Evolutionary conservation across 1,140 invertebrate species (phyloP).

Genomic region (Drosophila saltans): DNA sequence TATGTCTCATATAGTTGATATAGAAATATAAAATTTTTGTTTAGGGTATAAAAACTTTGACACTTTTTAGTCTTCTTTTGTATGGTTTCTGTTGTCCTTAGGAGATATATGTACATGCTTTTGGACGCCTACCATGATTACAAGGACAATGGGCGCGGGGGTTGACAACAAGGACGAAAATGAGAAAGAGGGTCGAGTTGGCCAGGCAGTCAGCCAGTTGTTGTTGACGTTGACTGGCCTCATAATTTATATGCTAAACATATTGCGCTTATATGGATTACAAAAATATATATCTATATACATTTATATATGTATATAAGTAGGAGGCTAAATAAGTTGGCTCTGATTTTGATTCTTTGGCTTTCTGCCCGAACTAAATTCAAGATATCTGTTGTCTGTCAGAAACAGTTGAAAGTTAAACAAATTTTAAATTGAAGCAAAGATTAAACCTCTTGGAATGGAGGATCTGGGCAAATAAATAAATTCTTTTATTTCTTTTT

Average conservation of each 20-base stretch:
- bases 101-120: conserved; percentile 37
- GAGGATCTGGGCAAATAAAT: too few relatives aligned
- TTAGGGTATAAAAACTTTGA: background rate
- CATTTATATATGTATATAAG: background rate
- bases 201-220: conserved; percentile 9
- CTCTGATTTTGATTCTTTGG: conserved; percentile 18
- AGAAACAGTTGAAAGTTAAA: background rate
- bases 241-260: conserved; percentile 80
- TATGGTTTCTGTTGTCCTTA: background rate
- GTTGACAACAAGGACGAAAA: conserved; percentile 11
- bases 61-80: background rate
- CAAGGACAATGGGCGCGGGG: background rate
- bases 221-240: conserved; percentile 37
- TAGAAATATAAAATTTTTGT: too few relatives aligned
- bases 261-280: conserved; percentile 73
- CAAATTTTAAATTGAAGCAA: too few relatives aligned
- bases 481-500: too few relatives aligned
- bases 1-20: too few relatives aligned
- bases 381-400: background rate
- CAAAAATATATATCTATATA: conserved; percentile 38
- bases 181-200: conserved; percentile 1
- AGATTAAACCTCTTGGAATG: too few relatives aligned
- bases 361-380: background rate
- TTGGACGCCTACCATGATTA: conserved; percentile 48
- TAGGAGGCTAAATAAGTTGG: conserved; percentile 22